Conservation (phyloP, 2,113 vertebrate genomes). For the Phyllostomus hastatus region DNA sequence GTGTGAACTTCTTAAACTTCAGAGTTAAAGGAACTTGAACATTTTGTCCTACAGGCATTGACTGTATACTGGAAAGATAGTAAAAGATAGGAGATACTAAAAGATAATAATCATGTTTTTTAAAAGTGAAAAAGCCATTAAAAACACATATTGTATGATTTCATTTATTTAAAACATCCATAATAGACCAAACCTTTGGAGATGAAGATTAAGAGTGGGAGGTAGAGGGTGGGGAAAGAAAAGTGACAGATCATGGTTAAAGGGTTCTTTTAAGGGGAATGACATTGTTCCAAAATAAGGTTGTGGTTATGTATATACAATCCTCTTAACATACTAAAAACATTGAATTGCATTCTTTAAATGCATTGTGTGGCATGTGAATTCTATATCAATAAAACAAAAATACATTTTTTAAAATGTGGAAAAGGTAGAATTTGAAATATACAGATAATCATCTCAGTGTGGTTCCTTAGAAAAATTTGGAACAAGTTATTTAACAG, state of each 20-base stretch:
- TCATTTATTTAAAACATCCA: neutral
- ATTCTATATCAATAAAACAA: neutral
- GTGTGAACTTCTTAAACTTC: neutral
- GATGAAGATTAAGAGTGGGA: neutral
- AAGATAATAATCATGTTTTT: neutral
- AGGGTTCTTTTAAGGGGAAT: neutral
- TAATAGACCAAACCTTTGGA: neutral
- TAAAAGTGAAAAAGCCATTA: neutral
- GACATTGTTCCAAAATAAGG: neutral
- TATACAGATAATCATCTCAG: neutral
- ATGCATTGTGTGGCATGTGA: neutral
- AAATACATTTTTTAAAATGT: neutral
- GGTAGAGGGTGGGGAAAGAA: neutral
- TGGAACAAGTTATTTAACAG: neutral
- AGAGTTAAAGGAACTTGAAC: neutral
- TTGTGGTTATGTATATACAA: neutral
- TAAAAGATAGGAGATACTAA: neutral
- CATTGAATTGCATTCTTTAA: neutral
- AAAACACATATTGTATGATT: neutral
- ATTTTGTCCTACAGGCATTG: neutral
- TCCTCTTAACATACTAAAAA: neutral
- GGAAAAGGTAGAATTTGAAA: neutral
- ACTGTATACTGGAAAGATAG: neutral
- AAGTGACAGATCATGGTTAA: neutral
- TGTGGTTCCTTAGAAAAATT: neutral